Evolutionary conservation across 1,140 invertebrate genomes (phyloP).

Genomic region (Drosophila pseudoobscura): DNA sequence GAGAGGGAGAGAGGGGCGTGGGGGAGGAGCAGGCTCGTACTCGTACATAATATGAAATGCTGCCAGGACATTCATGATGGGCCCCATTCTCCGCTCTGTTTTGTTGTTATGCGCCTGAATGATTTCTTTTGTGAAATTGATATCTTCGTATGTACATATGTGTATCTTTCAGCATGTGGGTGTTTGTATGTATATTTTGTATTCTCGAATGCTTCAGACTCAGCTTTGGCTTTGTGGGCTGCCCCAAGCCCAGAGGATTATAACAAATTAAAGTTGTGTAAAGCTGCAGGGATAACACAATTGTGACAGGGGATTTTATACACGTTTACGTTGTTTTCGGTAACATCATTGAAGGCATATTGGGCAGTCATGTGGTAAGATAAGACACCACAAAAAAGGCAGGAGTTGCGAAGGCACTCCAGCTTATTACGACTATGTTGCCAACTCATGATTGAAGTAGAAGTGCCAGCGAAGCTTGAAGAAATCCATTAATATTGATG

Average conservation of each 20-base stretch:
- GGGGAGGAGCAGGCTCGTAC: conserved; percentile 3
- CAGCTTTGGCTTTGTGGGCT: conserved; percentile 21
- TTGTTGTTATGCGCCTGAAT: conserved; percentile 69
- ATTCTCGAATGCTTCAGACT: conserved; percentile 47
- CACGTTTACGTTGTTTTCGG: neutral
- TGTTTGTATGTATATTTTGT: conserved; percentile 26
- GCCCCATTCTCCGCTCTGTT: conserved; percentile 42
- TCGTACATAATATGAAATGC: conserved; percentile 46
- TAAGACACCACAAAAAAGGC: conserved; percentile 26
- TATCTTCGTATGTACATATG: conserved; percentile 40
- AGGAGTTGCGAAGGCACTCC: conserved; percentile 21
- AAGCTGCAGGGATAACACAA: conserved; percentile 37
- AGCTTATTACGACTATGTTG: conserved; percentile 25
- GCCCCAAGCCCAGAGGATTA: conserved; percentile 41
- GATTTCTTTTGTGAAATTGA: conserved; percentile 75
- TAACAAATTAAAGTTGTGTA: conserved; percentile 72
- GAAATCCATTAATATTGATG: conserved; percentile 35
- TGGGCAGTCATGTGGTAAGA: conserved; percentile 62
- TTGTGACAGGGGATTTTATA: conserved; percentile 36
- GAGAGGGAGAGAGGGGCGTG: neutral
- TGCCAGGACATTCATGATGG: conserved; percentile 41
- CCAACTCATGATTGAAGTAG: conserved; percentile 2
- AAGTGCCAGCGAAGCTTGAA: neutral
- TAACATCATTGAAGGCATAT: conserved; percentile 42
- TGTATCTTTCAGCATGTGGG: conserved; percentile 5